These are phyloP conservation scores for Aulostomus chinensis DNA, from an alignment of 2,797 vertebrate genomes.

Conservation along the genomic window DNA sequence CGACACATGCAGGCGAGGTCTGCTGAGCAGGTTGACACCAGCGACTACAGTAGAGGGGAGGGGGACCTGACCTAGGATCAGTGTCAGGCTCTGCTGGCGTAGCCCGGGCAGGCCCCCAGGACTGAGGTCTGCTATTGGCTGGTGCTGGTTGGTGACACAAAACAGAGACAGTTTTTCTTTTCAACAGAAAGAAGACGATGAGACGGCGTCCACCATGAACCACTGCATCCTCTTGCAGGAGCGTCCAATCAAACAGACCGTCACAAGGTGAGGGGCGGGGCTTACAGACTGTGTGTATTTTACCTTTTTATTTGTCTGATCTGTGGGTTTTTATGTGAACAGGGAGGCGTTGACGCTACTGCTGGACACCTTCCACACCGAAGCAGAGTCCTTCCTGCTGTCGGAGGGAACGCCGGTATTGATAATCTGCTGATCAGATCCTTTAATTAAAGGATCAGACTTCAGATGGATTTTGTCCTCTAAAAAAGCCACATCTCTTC, in stretches of 20 bases:
- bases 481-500: too few species aligned
- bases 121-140: too few species aligned
- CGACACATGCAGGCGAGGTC: too few species aligned
- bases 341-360: conserved; percentile 95
- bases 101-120: too few species aligned
- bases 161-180: not conserved
- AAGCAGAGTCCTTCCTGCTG: conserved; percentile 89
- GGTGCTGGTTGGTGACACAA: too few species aligned
- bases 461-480: too few species aligned
- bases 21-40: too few species aligned
- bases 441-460: too few species aligned
- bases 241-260: conserved; percentile 93
- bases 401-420: conserved; percentile 85
- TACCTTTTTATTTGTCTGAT: not conserved
- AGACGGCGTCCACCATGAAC: conserved; percentile 90
- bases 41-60: too few species aligned
- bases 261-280: conserved; percentile 86
- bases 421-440: too few species aligned
- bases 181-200: conserved; percentile 86
- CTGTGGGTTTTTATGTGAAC: not conserved
- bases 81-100: too few species aligned
- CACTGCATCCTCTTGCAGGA: conserved; percentile 93
- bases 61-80: too few species aligned
- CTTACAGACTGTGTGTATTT: not conserved
- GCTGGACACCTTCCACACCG: conserved; percentile 93